Base-by-base conservation (phyloP, 2,888 invertebrate genomes). In the Chloroclystis v-ata region DNA sequence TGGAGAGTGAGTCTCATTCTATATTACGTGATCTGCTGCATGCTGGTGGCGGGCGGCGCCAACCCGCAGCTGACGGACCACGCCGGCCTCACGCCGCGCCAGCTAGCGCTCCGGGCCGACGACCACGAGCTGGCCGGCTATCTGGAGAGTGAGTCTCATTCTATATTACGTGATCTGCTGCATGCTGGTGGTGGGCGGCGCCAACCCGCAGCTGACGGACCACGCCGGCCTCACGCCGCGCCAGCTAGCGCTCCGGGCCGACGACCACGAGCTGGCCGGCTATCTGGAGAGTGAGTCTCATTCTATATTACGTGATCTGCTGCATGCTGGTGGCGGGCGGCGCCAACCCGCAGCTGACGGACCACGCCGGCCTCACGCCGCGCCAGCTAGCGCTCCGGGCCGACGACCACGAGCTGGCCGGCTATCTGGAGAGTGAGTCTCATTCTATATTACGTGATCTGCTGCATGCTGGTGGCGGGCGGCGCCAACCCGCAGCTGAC, bases 311-410 rank as follows among this genome's bases (percentile, higher is more conserved):
- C 45, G 94, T 93, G 51, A 93, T 97, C 58, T 97, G 97, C 81
- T 95, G 94, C 68, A 94, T 97, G 93, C 87, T 98, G 63, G 96
- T 97, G 45, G 96, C 96, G 29, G 95, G 95, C 20, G 97, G 97
- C 9, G 97, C 97, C 13, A 92, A 93, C 40, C 86, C 97, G 24
- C 91, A 92, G 54, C 82, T 93, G 43, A 90, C 90, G 56, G 97
- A 98, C 82, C 90, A 92, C 63, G 91, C 93, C 54, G 96, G 96
- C 29, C 90, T 92, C 57, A 96, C 97, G 39, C 94, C 97, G 28
- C 90, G 94, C 58, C 92, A 93, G 66, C 91, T 96, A 49, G 97
- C 97, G 9, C 82, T 95, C 47, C 90, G 92, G 55, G 94, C 94
- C 10, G 95, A 95, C 60, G 97, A 97, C 82, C 92, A 91, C 61